Evolutionary conservation across 2,113 vertebrate genomes (phyloP), one percentile per base, ranked within the genome.

Genomic region (Drymodes brunneopygia): DNA sequence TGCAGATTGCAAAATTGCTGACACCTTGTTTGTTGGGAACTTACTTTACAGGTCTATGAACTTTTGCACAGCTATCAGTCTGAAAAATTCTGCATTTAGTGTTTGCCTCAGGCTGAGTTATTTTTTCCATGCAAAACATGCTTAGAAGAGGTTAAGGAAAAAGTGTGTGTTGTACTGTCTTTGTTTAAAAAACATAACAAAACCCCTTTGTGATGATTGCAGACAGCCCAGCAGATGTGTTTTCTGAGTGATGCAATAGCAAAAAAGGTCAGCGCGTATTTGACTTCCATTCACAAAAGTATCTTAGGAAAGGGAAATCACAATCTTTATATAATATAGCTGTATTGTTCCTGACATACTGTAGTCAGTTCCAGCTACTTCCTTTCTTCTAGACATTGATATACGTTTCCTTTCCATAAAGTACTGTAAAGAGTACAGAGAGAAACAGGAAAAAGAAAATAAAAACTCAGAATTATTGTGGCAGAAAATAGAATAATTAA

Each of bases 251-350:
- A 96, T 40, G 85, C 90, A 88, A 88, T 81, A 84, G 72, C 79
- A 81, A 5, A 90, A 97, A 92, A 92, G 94, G 95, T 97, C 94
- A 97, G 51, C 1, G 0, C 0, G 0, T 86, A 72, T 83, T 94
- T 94, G 94, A 86, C 92, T 95, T 96, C 45, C 72, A 81, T 92
- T 96, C 80, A 86, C n/a, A 74, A 45, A 92, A 81, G n/a, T 85
- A 35, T 83, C 75, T 83, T 80, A 78, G 92, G 61, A 94, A 94
- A 92, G 86, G 94, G 92, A 97, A 96, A 93, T 81, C 40, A 23
- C 85, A 74, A 14, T 81, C 75, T 88, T 78, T 71, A 40, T 90
- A 24, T 77, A 88, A 91, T 88, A 56, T 38, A 93, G 42, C 28
- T 94, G 48, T 73, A 51, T 92, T 95, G 84, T 95, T 91, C 38